Percentiles rank a stretch among this genome's conserved stretches.
Evolutionary conservation across 1,140 invertebrate species (phyloP).

Genomic region (Camponotus pennsylvanicus): DNA sequence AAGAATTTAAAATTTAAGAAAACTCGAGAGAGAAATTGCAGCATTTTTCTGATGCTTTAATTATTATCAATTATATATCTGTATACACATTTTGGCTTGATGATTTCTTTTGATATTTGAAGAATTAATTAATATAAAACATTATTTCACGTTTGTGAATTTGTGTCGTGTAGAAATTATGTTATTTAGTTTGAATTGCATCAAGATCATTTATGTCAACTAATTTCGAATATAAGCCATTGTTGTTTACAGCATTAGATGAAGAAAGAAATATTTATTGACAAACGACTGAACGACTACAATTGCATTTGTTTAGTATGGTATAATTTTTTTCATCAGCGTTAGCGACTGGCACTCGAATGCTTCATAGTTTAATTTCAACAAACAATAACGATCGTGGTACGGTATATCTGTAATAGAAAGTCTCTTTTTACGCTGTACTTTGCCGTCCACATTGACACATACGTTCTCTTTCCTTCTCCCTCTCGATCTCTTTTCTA

Average conservation of each 20-base stretch:
- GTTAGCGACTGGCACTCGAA: neutral
- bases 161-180: too few relatives aligned
- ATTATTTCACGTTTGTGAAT: neutral
- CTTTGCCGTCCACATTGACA: slow-evolving; percentile 19
- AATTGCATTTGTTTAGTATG: neutral
- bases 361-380: neutral
- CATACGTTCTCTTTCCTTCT: too few relatives aligned
- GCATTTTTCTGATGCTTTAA: neutral
- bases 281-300: neutral
- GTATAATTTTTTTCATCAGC: neutral
- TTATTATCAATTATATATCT: neutral
- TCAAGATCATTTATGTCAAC: slow-evolving; percentile 6
- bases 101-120: neutral
- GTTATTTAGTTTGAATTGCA: neutral
- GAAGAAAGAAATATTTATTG: neutral
- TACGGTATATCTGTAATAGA: neutral
- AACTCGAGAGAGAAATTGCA: neutral
- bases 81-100: neutral
- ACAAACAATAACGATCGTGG: slow-evolving; percentile 4
- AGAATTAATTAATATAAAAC: neutral
- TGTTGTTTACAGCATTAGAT: neutral
- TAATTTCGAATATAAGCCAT: neutral
- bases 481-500: neutral
- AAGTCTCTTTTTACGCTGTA: neutral
- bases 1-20: neutral